These are phyloP conservation scores for Parthenolecanium corni DNA, from an alignment of 2,888 invertebrate genomes.

Conservation along the genomic window DNA sequence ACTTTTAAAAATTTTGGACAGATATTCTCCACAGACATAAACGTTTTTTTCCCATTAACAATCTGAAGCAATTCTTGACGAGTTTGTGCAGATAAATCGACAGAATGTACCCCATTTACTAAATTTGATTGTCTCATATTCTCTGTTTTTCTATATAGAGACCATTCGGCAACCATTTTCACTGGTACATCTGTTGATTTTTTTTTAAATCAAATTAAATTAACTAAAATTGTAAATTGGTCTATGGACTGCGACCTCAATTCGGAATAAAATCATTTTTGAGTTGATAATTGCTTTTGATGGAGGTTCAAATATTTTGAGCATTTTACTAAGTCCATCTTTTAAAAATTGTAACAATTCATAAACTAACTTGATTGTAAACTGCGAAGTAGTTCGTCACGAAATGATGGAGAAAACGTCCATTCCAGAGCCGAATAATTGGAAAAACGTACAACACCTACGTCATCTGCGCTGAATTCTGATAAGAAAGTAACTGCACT, in stretches of 20 bases:
- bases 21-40: constrained; percentile 36
- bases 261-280: too few species aligned
- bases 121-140: background rate
- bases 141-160: constrained; percentile 13
- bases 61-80: background rate
- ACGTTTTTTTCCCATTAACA: background rate
- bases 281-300: too few species aligned
- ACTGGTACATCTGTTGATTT: background rate
- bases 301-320: too few species aligned
- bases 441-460: constrained; percentile 5
- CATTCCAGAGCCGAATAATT: background rate
- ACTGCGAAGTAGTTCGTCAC: too few species aligned
- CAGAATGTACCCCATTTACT: constrained; percentile 4
- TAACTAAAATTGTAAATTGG: too few species aligned
- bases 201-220: too few species aligned
- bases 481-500: background rate
- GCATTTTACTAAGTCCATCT: too few species aligned
- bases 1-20: constrained; percentile 76
- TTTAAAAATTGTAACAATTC: too few species aligned
- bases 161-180: constrained; percentile 19
- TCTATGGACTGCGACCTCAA: too few species aligned
- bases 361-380: background rate
- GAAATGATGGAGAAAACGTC: background rate
- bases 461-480: constrained; percentile 18
- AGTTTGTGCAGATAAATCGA: background rate